These are phyloP conservation scores for Octopus sinensis DNA, from an alignment of 1,140 invertebrate species.

Conservation along the genomic window DNA sequence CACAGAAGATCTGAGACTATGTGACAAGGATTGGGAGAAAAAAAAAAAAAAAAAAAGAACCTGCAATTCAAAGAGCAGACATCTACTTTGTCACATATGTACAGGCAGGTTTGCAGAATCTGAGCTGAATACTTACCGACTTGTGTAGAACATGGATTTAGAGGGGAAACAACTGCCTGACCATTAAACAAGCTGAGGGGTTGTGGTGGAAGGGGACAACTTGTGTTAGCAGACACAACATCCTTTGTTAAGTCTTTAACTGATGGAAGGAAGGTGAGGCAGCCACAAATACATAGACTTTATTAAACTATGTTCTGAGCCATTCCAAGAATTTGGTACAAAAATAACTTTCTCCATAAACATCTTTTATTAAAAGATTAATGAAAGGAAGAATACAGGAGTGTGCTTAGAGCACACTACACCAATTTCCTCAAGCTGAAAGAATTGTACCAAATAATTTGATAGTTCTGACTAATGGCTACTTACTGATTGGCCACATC, in stretches of 20 bases:
- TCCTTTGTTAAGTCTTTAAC: background rate
- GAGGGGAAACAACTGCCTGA: background rate
- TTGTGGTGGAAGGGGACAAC: background rate
- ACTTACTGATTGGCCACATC: no score
- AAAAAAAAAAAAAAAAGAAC: no score
- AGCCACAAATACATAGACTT: background rate
- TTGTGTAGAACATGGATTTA: background rate
- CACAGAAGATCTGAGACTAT: conserved; percentile 4
- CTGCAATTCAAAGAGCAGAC: no score
- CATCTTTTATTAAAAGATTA: no score
- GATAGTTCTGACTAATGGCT: no score
- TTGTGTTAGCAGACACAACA: background rate
- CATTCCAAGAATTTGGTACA: no score
- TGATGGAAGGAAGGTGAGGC: background rate
- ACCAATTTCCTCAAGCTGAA: no score
- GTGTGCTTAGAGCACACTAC: no score
- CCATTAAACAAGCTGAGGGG: background rate
- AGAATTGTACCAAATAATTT: no score
- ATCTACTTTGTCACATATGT: background rate
- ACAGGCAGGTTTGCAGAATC: conserved; percentile 10
- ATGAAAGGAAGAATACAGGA: no score
- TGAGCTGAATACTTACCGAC: conserved; percentile 1
- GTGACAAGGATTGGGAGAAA: background rate
- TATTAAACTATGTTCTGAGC: no score
- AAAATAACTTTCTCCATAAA: no score